Evolutionary conservation across 2,888 invertebrate species (phyloP).

Genomic region (Petrolisthes cinctipes): DNA sequence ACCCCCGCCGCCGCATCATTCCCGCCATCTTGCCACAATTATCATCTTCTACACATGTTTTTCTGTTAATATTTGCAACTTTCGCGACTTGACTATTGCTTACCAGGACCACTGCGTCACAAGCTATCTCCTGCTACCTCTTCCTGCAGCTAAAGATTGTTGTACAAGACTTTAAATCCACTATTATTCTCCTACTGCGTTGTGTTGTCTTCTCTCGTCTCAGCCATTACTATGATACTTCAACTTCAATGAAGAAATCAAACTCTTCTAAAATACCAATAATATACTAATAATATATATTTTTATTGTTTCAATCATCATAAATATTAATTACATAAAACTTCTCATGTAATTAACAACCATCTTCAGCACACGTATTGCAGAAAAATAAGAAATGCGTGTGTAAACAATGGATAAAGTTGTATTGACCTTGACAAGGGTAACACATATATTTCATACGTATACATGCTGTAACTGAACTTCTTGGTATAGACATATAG

Average conservation of each 20-base stretch:
- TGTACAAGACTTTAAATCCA: constrained; percentile 25
- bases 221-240: not conserved
- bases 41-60: not conserved
- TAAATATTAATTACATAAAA: no score
- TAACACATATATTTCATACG: no score
- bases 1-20: no score
- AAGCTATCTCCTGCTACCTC: constrained; percentile 37
- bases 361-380: no score
- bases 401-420: no score
- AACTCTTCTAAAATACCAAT: not conserved
- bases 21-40: no score
- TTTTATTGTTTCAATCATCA: not conserved
- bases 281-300: not conserved
- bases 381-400: no score
- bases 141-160: constrained; percentile 44
- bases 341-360: no score
- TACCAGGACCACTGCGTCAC: constrained; percentile 55
- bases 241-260: not conserved
- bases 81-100: constrained; percentile 44
- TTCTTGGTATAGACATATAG: no score
- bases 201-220: not conserved
- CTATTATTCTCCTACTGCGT: constrained; percentile 36
- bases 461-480: no score
- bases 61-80: constrained; percentile 35
- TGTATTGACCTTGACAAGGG: no score